phyloP scores from a whole-genome alignment of 1,140 invertebrate genomes.

The Papilio xuthus region DNA sequence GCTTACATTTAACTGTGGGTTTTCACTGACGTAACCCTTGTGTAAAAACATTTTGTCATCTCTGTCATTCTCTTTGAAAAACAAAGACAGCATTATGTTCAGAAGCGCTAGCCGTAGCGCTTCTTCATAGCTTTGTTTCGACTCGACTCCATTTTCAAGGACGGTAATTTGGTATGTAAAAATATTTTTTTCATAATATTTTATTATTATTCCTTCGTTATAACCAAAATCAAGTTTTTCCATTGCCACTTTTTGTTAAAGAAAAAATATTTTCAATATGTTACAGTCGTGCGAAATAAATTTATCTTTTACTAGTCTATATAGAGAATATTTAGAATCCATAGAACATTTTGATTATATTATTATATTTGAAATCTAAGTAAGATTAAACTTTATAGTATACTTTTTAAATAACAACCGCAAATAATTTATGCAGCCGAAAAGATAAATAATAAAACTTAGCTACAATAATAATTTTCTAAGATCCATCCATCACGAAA shows the following conservation, averaged over 20 bases:
- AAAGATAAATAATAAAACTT: background rate
- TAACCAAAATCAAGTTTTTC: background rate
- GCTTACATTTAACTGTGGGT: background rate
- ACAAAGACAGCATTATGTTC: background rate
- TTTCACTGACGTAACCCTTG: background rate
- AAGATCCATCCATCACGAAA: background rate
- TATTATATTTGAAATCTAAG: too few species aligned
- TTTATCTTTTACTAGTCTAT: too few species aligned
- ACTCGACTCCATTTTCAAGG: background rate
- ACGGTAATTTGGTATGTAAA: background rate
- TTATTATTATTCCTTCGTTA: too few species aligned
- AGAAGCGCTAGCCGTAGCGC: too few species aligned
- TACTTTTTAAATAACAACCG: background rate
- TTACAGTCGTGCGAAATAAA: too few species aligned
- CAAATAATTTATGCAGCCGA: background rate
- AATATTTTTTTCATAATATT: too few species aligned
- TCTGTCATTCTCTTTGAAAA: background rate
- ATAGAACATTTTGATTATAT: too few species aligned
- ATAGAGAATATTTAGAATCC: too few species aligned
- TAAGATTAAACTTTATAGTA: background rate
- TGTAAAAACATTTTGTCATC: conserved; percentile 2
- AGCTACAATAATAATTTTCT: background rate
- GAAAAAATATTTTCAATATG: too few species aligned
- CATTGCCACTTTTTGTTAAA: background rate
- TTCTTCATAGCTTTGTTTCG: background rate